These are phyloP conservation scores for Orthosia gothica DNA, from an alignment of 2,888 invertebrate genomes.

Conservation along the genomic window DNA sequence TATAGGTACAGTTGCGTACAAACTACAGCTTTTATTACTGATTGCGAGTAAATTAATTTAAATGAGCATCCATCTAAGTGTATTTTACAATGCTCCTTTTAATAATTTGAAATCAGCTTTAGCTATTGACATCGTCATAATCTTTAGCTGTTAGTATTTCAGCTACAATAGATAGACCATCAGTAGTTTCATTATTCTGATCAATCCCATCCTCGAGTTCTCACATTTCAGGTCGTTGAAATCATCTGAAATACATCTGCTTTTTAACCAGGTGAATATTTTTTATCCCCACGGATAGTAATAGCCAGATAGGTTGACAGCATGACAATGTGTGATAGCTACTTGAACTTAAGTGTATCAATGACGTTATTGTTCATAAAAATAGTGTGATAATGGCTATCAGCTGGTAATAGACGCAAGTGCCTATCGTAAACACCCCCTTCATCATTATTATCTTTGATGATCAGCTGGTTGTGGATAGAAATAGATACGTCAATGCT, in stretches of 20 bases:
- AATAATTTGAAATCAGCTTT: neutral
- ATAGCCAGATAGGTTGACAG: slow-evolving; percentile 10
- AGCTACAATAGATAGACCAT: neutral
- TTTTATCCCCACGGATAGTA: slow-evolving; percentile 4
- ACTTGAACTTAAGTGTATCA: slow-evolving; percentile 23
- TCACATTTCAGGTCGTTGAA: neutral
- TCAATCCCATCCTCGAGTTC: neutral
- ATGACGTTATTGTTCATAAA: slow-evolving; percentile 45
- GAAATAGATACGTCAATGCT: slow-evolving; percentile 9
- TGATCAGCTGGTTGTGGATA: slow-evolving; percentile 38
- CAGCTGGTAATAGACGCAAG: slow-evolving; percentile 39
- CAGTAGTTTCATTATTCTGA: neutral
- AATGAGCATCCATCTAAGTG: neutral
- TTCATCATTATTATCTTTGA: slow-evolving; percentile 27
- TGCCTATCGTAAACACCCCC: slow-evolving; percentile 18
- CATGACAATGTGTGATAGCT: slow-evolving; percentile 18
- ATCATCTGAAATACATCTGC: neutral
- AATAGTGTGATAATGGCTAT: slow-evolving; percentile 38
- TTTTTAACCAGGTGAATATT: neutral
- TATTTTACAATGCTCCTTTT: neutral
- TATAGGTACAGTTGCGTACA: neutral
- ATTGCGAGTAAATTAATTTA: slow-evolving; percentile 12
- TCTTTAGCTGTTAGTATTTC: no score
- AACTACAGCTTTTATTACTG: slow-evolving; percentile 2
- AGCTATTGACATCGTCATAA: neutral